These are phyloP conservation scores for Tupaia tana DNA, from an alignment of 2,113 vertebrate species.

Conservation along the genomic window DNA sequence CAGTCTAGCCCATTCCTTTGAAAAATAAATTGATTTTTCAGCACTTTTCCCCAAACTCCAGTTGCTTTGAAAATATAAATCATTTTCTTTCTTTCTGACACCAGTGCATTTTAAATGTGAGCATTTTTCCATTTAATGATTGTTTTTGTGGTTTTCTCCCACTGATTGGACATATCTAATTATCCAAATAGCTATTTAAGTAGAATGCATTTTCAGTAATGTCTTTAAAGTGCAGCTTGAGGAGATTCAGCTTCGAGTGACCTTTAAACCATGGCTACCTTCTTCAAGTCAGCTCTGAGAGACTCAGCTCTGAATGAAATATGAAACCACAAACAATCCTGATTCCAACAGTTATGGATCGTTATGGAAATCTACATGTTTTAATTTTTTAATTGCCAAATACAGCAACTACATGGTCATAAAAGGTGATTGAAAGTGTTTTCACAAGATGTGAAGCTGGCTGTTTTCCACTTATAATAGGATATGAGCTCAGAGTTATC, in stretches of 20 bases:
- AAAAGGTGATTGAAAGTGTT: slow-evolving; percentile 61
- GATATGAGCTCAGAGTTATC: slow-evolving; percentile 35
- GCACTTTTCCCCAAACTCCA: slow-evolving; percentile 48
- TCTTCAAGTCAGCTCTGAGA: background rate
- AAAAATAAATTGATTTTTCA: slow-evolving; percentile 81
- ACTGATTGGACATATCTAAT: slow-evolving; percentile 59
- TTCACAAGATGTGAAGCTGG: slow-evolving; percentile 25
- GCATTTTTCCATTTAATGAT: slow-evolving; percentile 60
- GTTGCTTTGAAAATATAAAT: slow-evolving; percentile 72
- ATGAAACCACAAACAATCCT: background rate
- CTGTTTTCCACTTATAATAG: slow-evolving; percentile 43
- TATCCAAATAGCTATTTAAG: slow-evolving; percentile 70
- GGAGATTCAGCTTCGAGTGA: background rate
- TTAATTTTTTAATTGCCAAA: slow-evolving; percentile 69
- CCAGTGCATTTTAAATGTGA: slow-evolving; percentile 65
- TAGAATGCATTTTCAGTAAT: slow-evolving; percentile 66
- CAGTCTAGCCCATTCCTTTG: slow-evolving; percentile 60
- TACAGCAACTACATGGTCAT: background rate
- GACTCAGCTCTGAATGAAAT: background rate
- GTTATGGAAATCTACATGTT: slow-evolving; percentile 38
- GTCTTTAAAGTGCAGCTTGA: slow-evolving; percentile 40
- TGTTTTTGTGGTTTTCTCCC: slow-evolving; percentile 55
- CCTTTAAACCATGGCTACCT: slow-evolving; percentile 45
- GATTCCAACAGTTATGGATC: background rate
- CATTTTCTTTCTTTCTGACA: slow-evolving; percentile 71